Base-by-base conservation (phyloP, 2,888 invertebrate genomes). In the Patella depressa region DNA sequence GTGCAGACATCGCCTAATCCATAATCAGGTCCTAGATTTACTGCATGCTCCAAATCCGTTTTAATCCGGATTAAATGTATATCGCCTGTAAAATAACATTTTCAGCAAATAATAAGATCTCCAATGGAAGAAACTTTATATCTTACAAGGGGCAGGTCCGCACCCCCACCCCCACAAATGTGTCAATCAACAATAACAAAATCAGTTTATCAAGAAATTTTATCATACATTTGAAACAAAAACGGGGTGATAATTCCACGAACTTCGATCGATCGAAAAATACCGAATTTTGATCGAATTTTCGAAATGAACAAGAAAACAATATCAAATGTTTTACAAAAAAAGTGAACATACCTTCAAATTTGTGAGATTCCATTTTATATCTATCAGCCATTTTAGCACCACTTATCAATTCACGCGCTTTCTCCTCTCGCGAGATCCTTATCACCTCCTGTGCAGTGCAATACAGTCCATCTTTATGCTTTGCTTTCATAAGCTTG, bases 31-130 rank as follows among this genome's bases (percentile, higher is more conserved):
- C 84, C 77, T 3, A 86, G 73, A 12, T 74, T 59, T 0, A 76
- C 54, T 3, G 76, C 76, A 24, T 29, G 19, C 34, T 77, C 73
- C 11, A 75, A 70, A 4, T 83, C 80, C 2, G 80, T 81, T 75
- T 85, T 84, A 15, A 86, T 81, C 9, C 87, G 73, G 29, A 85
- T 77, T 53, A 87, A 76, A 72, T 85, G 78, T 34, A 86, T 84
- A 59, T 85, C 81, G 34, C 87, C 87, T 86, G 75, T 19, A 80
- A 78, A 29, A 17, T 17, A 45, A 45, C 7, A 45, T 9, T 9
- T 45, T 45, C 45, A 45, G 45, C 45, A 45, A 45, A 7, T 45
- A 45, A 9, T 45, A 45, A 9, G 45, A 45, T 45, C 7, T 45
- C 45, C 45, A 45, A 45, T 0, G 45, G 45, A 45, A 45, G 45